phyloP scores from a whole-genome alignment of 2,113 vertebrate genomes.

The Callocephalon fimbriatum region DNA sequence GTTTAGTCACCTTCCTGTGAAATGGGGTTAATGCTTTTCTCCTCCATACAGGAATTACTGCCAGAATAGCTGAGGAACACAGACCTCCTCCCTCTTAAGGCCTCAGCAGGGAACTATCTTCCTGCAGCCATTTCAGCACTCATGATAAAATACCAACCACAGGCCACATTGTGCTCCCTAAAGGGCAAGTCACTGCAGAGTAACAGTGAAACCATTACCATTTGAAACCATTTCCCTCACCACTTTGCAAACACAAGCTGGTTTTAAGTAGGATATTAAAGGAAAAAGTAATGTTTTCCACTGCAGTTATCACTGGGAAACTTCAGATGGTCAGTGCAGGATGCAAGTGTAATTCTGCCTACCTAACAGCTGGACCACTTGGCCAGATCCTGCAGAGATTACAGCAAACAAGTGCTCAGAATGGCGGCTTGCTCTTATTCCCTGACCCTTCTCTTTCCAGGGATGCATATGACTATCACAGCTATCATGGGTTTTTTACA shows the following conservation, averaged over 20 bases:
- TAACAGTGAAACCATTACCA: background rate
- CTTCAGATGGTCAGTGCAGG: background rate
- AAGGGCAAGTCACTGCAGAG: background rate
- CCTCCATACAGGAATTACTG: background rate
- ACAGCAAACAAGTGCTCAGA: fast-evolving
- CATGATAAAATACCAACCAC: background rate
- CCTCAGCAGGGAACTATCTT: background rate
- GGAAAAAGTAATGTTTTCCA: background rate
- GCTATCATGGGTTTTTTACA: background rate
- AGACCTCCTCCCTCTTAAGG: background rate
- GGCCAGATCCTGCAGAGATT: background rate
- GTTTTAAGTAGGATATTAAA: background rate
- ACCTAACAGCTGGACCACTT: background rate
- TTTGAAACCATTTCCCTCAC: background rate
- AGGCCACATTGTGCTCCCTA: background rate
- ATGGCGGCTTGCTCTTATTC: background rate
- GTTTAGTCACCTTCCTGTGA: background rate
- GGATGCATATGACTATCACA: background rate
- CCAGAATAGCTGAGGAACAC: background rate
- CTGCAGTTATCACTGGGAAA: background rate
- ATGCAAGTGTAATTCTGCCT: background rate
- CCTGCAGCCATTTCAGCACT: background rate
- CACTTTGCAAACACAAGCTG: background rate
- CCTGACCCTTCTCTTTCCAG: background rate
- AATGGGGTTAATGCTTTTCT: background rate